A percentile compares a stretch with the other conserved stretches of the same genome.
Conservation (phyloP, 2,797 vertebrate genomes). For the Champsocephalus gunnari region DNA sequence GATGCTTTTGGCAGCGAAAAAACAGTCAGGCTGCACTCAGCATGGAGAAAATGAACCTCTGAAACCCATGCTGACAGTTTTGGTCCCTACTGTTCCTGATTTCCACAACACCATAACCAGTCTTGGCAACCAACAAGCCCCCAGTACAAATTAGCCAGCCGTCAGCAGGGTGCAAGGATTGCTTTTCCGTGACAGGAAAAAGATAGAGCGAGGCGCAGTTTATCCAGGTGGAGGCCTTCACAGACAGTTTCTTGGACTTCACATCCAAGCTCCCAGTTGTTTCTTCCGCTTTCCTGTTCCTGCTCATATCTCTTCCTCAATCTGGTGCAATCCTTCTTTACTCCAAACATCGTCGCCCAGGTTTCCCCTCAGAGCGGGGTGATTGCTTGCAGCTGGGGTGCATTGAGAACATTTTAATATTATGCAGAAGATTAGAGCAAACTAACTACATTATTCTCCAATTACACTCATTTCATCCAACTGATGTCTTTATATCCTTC, state of each 20-base stretch:
- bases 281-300: slow-evolving; percentile 29
- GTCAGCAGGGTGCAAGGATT: slow-evolving; percentile 67
- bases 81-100: slow-evolving; percentile 80
- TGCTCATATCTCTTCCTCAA: slow-evolving; percentile 45
- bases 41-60: slow-evolving; percentile 82
- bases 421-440: slow-evolving; percentile 92
- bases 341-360: slow-evolving; percentile 57
- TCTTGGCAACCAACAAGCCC: slow-evolving; percentile 77
- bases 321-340: slow-evolving; percentile 47
- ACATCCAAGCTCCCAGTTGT: slow-evolving; percentile 41
- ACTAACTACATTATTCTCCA: slow-evolving; percentile 94
- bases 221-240: slow-evolving; percentile 47
- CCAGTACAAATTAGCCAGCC: slow-evolving; percentile 75
- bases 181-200: slow-evolving; percentile 61
- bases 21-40: slow-evolving; percentile 70
- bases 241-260: slow-evolving; percentile 54
- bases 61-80: slow-evolving; percentile 80
- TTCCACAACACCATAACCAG: slow-evolving; percentile 73
- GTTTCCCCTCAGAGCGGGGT: slow-evolving; percentile 80
- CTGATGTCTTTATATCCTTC: slow-evolving; percentile 92
- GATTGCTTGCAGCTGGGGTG: slow-evolving; percentile 94
- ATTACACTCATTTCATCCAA: slow-evolving; percentile 93
- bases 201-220: slow-evolving; percentile 52
- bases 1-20: slow-evolving; percentile 57
- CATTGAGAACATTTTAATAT: slow-evolving; percentile 92